Evolutionary conservation across 2,113 vertebrate species (phyloP).

Genomic region (Colaptes auratus): DNA sequence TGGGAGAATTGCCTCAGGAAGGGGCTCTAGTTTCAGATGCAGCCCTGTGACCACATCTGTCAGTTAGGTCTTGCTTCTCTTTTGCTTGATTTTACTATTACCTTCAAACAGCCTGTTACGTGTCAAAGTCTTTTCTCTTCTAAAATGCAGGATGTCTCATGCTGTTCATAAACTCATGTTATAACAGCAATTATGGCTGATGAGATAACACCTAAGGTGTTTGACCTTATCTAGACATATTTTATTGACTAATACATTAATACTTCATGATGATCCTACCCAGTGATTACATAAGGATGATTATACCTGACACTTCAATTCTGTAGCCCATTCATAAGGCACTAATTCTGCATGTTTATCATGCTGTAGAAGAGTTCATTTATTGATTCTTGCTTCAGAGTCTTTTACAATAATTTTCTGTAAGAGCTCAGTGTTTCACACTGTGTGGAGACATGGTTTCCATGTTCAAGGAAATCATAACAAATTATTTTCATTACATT

Average conservation of each 20-base stretch:
- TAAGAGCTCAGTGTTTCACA: neutral
- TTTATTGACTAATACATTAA: constrained; percentile 43
- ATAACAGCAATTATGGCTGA: constrained; percentile 14
- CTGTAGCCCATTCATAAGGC: neutral
- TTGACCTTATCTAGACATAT: constrained; percentile 52
- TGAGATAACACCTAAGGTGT: constrained; percentile 30
- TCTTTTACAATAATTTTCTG: neutral
- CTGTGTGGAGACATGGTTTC: neutral
- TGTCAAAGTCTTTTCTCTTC: neutral
- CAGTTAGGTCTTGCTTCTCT: neutral
- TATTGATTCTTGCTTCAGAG: neutral
- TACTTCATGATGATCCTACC: constrained; percentile 26
- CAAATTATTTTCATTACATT: neutral
- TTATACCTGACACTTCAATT: neutral
- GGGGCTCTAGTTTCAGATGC: neutral
- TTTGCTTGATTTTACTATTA: neutral
- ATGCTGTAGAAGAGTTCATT: neutral
- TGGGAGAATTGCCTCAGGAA: neutral
- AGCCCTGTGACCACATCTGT: neutral
- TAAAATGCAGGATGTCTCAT: constrained; percentile 22
- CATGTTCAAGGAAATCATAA: neutral
- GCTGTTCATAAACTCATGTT: neutral
- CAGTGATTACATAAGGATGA: neutral
- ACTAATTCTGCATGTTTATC: neutral
- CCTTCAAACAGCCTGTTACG: neutral